Conservation (phyloP, 2,888 invertebrate genomes). For the Clivina fossor region DNA sequence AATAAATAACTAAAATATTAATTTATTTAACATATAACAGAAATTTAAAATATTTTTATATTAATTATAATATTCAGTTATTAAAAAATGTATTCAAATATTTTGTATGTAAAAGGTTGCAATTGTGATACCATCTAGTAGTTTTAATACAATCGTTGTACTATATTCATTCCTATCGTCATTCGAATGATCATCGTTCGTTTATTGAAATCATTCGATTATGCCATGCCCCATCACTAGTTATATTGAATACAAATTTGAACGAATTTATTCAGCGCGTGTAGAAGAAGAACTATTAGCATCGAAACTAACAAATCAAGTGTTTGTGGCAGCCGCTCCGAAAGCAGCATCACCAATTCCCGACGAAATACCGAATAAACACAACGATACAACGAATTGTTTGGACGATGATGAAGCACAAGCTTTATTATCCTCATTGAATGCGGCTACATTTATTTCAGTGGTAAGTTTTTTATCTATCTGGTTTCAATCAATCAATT, state of each 20-base stretch:
- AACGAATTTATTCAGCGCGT: constrained; percentile 56
- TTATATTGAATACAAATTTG: constrained; percentile 26
- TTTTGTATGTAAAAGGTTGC: no score
- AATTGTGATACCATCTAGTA: no score
- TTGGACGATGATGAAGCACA: constrained; percentile 41
- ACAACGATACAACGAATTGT: constrained; percentile 50
- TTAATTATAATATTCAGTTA: no score
- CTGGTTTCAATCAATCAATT: not conserved
- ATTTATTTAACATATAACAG: no score
- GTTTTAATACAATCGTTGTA: no score
- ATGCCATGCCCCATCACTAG: no score
- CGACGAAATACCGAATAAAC: constrained; percentile 6
- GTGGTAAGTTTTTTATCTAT: constrained; percentile 60
- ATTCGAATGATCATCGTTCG: no score
- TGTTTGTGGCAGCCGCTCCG: constrained; percentile 56
- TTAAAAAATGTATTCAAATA: no score
- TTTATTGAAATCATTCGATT: no score
- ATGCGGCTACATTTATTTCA: constrained; percentile 72
- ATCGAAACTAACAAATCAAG: constrained; percentile 59
- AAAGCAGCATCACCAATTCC: constrained; percentile 36
- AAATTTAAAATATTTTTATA: no score
- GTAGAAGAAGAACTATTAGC: constrained; percentile 61
- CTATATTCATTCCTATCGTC: no score
- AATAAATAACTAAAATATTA: no score
- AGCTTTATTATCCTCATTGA: constrained; percentile 54